Evolutionary conservation across 1,140 invertebrate species (phyloP), one percentile per base, ranked within the genome.

Genomic region (Hyphantria cunea): DNA sequence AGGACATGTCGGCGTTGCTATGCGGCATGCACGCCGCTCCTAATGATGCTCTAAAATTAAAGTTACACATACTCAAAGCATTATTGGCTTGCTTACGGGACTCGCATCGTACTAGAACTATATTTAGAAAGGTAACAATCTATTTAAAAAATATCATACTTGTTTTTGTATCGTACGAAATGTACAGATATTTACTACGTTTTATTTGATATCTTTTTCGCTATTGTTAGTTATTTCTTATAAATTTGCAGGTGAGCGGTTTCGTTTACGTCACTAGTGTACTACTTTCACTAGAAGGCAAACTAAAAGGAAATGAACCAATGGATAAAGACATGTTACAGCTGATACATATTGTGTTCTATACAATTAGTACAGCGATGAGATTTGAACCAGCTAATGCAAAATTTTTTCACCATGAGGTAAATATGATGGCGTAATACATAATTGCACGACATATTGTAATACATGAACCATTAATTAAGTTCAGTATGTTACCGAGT

Each of bases 331-430:
- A 96, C 70, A 92, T 95, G 72, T 83, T 97, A 39, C 93, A 94
- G 34, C 81, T 98, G 34, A 90, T 99, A 56, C 95, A 97, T 68
- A 94, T 97, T 25, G 97, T 99, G 13, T 99, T 99, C 89, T 97
- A 98, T 82, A 99, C 98, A 0, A 94, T 99, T 47, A 97, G 97
- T 64, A 97, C 98, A 3, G 98, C 98, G 3, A 99, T 99, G 98
- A 93, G 99, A 75, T 99, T 98, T 88, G 99, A 99, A 91, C 99
- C 99, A 1, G 98, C 98, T 2, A 99, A 99, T 92, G 98, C 98
- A 0, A 99, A 99, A 85, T 98, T 98, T 92, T 99, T 99, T 93
- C 95, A 98, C 78, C 95, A 97, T 59, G 98, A 99, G 93, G 96
- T 97, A 25, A 25, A 25, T 25, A 25, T 25, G 17, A 25, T 25